Evolutionary conservation across 1,140 invertebrate genomes (phyloP).

Genomic region (Ceratina calcarata): DNA sequence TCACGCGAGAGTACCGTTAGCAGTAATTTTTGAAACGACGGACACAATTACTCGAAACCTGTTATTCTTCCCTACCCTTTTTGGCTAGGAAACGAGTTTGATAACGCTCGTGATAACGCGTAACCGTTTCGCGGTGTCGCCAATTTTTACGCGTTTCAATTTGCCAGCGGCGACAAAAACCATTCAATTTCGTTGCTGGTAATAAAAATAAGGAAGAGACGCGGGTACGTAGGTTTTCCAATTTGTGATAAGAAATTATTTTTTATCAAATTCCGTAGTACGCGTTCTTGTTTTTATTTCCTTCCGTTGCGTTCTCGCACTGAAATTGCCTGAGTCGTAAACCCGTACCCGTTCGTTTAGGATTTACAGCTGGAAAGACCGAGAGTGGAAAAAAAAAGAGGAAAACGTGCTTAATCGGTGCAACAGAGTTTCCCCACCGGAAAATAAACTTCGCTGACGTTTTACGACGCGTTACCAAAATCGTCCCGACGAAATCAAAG

Average conservation of each 20-base stretch:
- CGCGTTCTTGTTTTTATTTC: neutral
- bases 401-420: neutral
- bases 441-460: neutral
- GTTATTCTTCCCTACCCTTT: conserved; percentile 9
- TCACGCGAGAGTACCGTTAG: too few species aligned
- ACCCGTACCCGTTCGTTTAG: neutral
- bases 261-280: neutral
- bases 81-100: conserved; percentile 45
- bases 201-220: neutral
- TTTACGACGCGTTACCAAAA: conserved; percentile 19
- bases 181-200: neutral
- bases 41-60: conserved; percentile 37
- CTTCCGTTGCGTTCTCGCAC: neutral
- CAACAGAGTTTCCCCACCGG: neutral
- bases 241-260: conserved; percentile 12
- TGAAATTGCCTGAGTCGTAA: conserved; percentile 14
- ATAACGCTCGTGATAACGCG: conserved; percentile 37
- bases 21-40: too few species aligned
- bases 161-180: neutral
- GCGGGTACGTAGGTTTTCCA: neutral
- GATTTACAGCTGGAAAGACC: conserved; percentile 29
- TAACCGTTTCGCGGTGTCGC: too few species aligned
- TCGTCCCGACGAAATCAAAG: conserved; percentile 22
- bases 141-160: conserved; percentile 42
- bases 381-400: neutral